phyloP scores from a whole-genome alignment of 2,113 vertebrate genomes.

The Ceuthmochares aereus region DNA sequence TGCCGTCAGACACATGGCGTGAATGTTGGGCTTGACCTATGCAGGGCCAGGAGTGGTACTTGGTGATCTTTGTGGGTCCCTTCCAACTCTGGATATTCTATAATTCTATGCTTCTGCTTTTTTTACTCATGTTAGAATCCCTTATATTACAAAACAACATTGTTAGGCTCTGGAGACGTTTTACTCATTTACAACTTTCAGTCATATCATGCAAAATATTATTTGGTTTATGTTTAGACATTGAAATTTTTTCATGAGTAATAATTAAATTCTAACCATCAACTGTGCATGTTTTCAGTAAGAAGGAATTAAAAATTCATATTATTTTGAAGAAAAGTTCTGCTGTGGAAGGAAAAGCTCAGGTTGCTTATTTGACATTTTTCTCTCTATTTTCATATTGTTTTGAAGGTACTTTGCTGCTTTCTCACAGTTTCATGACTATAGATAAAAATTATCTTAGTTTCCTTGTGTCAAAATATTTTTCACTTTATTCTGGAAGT shows the following conservation, averaged over 20 bases:
- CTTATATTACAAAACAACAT: background rate
- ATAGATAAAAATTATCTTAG: background rate
- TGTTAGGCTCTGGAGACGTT: background rate
- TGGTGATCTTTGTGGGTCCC: no score
- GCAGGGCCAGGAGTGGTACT: no score
- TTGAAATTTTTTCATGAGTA: background rate
- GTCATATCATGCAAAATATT: background rate
- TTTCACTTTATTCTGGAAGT: background rate
- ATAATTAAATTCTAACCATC: conserved; percentile 12
- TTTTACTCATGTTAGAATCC: background rate
- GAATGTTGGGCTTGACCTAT: no score
- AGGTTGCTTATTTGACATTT: background rate
- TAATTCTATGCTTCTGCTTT: background rate
- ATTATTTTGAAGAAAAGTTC: background rate
- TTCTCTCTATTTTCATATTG: background rate
- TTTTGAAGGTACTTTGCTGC: background rate
- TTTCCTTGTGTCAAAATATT: background rate
- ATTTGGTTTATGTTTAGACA: background rate
- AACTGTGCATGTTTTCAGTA: background rate
- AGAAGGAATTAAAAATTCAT: background rate
- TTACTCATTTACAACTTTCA: background rate
- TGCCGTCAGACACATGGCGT: no score
- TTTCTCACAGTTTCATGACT: background rate
- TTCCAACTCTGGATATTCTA: no score
- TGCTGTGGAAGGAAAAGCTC: background rate